Base-by-base conservation (phyloP, 2,797 vertebrate genomes). In the Vespertilio murinus region DNA sequence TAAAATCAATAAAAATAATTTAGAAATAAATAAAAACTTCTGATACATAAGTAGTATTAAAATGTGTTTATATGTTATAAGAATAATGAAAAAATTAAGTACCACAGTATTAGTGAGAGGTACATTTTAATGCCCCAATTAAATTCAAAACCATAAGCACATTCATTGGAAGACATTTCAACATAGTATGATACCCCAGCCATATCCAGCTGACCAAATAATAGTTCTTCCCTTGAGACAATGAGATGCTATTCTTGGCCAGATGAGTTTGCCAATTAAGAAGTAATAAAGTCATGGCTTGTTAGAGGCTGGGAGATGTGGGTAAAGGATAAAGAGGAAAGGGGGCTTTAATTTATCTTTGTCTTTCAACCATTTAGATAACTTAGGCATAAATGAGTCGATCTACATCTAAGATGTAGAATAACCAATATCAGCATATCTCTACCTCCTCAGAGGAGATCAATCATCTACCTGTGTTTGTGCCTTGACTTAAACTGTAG, bases 101-200 rank as follows among this genome's bases (percentile, higher is more conserved):
- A 38, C 56, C 45, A 54, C 22, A 56, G n/a, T 88, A 88, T 74
- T 81, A 47, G 59, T n/a, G 2, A 74, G 25, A n/a, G 42, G 35
- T 86, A 45, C 64, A 18, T 65, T 64, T 47, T n/a, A 94, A 92
- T 67, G 73, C 42, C 47, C 61, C 85, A 91, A 65, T 91, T 84
- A 16, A 88, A 93, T 88, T 95, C 49, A 93, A 88, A 95, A 23
- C 25, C 38, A 65, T 74, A 88, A 65, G 12, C 12, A 67, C 9
- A 81, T 17, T 9, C 69, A 88, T 42, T 85, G 70, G n/a, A 87
- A 69, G n/a, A 93, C 40, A 64, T 84, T 45, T 82, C 67, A 94
- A 47, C 49, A 54, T 0, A 56, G 33, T 83, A 30, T 73, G 56
- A 81, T 49, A 61, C 13, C 14, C 70, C 8, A 38, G 22, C 17